Percentiles rank a stretch among this genome's conserved stretches.
phyloP scores from a whole-genome alignment of 2,797 vertebrate genomes.

The Nannoperca obscura region DNA sequence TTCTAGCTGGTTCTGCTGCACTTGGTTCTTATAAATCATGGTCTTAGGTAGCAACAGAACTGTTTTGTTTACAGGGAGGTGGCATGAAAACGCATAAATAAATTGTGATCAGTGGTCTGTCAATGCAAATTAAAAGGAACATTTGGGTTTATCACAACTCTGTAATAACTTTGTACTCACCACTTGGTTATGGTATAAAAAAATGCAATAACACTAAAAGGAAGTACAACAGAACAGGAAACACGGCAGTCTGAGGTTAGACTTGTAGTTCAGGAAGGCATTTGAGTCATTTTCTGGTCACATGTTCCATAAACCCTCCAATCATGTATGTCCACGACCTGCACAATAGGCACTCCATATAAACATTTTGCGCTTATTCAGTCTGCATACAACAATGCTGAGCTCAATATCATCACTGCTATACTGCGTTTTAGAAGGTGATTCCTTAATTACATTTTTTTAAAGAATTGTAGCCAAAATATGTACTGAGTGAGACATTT shows the following conservation, averaged over 20 bases:
- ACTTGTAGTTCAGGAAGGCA: not conserved
- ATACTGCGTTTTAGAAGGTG: too few relatives aligned
- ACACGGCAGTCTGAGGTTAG: not conserved
- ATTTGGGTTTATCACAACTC: not conserved
- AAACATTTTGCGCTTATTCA: not conserved
- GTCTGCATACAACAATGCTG: not conserved
- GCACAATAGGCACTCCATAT: not conserved
- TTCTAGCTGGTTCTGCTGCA: not conserved
- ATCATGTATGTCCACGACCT: not conserved
- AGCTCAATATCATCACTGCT: not conserved
- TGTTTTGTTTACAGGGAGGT: not conserved
- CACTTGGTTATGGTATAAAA: not conserved
- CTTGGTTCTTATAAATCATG: not conserved
- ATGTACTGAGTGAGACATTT: not conserved
- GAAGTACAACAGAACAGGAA: not conserved
- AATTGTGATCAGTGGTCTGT: not conserved
- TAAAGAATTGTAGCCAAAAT: not conserved
- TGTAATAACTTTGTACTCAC: not conserved
- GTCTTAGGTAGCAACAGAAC: not conserved
- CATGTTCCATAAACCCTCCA: not conserved
- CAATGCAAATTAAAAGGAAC: not conserved
- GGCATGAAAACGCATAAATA: not conserved
- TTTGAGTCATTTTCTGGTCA: not conserved
- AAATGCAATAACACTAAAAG: not conserved
- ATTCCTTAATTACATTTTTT: not conserved